Conservation (phyloP, 1,140 invertebrate species). For the Drosophila nasuta region DNA sequence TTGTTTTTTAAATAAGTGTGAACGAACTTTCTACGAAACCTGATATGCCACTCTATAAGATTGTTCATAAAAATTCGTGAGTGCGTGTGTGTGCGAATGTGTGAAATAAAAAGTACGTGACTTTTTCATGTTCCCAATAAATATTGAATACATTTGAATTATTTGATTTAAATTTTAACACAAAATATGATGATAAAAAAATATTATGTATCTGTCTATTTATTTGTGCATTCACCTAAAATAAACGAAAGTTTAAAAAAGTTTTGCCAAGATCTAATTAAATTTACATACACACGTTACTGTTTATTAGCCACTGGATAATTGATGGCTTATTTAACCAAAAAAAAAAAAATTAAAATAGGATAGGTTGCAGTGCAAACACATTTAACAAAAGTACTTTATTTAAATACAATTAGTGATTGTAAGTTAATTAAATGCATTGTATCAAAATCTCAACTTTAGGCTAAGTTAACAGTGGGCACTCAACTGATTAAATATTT, state of each 20-base stretch:
- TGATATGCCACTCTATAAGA: conserved; percentile 38
- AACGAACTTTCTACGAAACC: conserved; percentile 50
- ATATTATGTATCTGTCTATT: conserved; percentile 5
- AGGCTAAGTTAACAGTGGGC: background rate
- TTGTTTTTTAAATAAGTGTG: conserved; percentile 29
- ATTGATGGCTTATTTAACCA: conserved; percentile 22
- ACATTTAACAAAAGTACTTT: conserved; percentile 24
- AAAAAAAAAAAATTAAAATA: background rate
- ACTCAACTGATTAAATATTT: no score
- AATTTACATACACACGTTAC: conserved; percentile 21
- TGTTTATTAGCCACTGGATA: conserved; percentile 17
- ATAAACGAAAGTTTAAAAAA: conserved; percentile 25
- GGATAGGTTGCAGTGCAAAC: conserved; percentile 25
- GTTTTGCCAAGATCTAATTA: conserved; percentile 6
- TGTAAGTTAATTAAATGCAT: conserved; percentile 15
- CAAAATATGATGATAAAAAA: conserved; percentile 10
- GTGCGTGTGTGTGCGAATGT: conserved; percentile 3
- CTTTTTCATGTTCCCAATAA: conserved; percentile 19
- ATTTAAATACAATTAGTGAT: conserved; percentile 22
- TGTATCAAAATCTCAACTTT: background rate
- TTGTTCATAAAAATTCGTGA: background rate
- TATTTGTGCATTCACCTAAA: conserved; percentile 27
- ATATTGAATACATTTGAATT: conserved; percentile 21
- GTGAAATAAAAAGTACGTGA: conserved; percentile 22
- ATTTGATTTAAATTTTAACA: conserved; percentile 17